Evolutionary conservation across 1,140 invertebrate genomes (phyloP), one percentile per base, ranked within the genome.

Genomic region (Drosophila lini): DNA sequence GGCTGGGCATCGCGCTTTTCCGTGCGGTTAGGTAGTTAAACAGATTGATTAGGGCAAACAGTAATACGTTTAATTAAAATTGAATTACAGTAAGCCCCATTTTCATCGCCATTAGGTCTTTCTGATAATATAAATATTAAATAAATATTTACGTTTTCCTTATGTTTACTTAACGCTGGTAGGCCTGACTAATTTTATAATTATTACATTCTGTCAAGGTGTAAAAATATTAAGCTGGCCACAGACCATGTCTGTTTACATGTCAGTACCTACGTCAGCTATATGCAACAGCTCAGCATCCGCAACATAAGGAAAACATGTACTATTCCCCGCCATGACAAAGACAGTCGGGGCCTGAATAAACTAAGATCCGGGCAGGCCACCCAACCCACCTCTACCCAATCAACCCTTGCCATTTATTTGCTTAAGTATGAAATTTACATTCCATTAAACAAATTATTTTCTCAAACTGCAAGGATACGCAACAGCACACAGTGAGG

Each of bases 371-470:
- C 10, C 45, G n/a, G 13, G 28, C 28, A 45, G 16, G 25, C 32
- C 25, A 36, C 16, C 22, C 41, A 60, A 22, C 44, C 36, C n/a
- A 44, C 16, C 44, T 32, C 19, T 13, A 15, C 22, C 57, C 57
- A 65, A 62, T 62, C 57, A 50, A 47, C 48, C 81, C 50, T 58
- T 50, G 81, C 60, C 79, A 86, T 86, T 76, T 85, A 85, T 85
- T 88, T 86, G 84, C 83, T 80, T 89, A 80, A 86, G 84, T 80
- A 83, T 80, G 75, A 88, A 88, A 88, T 88, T 88, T 88, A 88
- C 83, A 88, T 88, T 88, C 84, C 83, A 88, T 88, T 88, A 88
- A 89, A 84, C 83, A 89, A 88, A 88, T 88, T 88, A 89, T 88
- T 88, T 88, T 86, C 58, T 83, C 82, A 59, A 80, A 76, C 70